Evolutionary conservation across 2,888 invertebrate genomes (phyloP).

Genomic region (Troides oblongomaculatus): DNA sequence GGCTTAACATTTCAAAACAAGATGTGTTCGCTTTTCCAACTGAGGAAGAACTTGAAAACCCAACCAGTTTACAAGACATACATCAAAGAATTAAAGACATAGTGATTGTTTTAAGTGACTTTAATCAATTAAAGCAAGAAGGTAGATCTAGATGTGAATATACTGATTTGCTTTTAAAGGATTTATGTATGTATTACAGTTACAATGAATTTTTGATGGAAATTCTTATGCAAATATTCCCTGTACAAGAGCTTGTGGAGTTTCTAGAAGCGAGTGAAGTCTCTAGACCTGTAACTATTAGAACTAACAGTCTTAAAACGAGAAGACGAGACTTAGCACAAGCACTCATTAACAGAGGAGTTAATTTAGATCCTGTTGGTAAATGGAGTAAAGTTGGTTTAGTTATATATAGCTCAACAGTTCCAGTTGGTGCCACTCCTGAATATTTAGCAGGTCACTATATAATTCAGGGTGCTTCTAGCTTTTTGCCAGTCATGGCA

Average conservation of each 20-base stretch:
- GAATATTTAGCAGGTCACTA: conserved; percentile 99
- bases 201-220: conserved; percentile 98
- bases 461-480: conserved; percentile 97
- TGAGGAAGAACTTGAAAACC: conserved; percentile 85
- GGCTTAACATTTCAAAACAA: conserved; percentile 87
- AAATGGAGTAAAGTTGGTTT: conserved; percentile 99
- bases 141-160: conserved; percentile 90
- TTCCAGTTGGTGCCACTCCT: conserved; percentile 98
- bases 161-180: conserved; percentile 86
- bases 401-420: conserved; percentile 96
- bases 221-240: conserved; percentile 93
- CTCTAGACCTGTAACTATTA: conserved; percentile 95
- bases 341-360: conserved; percentile 96
- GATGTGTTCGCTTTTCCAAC: conserved; percentile 90
- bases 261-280: conserved; percentile 98
- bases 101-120: conserved; percentile 88
- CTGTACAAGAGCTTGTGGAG: conserved; percentile 91
- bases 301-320: conserved; percentile 97
- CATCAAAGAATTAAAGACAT: conserved; percentile 95
- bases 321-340: conserved; percentile 95
- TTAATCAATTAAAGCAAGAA: conserved; percentile 83
- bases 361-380: conserved; percentile 98
- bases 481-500: conserved; percentile 98
- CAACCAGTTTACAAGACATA: conserved; percentile 88
- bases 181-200: conserved; percentile 96